Conservation (phyloP, 2,113 vertebrate species). For the Pardalotus punctatus region DNA sequence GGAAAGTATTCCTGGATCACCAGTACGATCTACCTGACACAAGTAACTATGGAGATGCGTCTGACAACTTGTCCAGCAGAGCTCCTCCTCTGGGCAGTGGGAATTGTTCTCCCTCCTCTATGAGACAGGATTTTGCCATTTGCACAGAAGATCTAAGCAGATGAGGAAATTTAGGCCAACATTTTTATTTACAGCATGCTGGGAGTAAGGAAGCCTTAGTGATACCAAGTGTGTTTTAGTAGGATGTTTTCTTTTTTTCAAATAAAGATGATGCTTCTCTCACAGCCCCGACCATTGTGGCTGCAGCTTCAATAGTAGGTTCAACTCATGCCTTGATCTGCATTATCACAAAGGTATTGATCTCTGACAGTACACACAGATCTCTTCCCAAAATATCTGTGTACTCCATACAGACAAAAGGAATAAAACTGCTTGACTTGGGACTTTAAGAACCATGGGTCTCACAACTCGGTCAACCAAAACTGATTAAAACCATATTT, state of each 20-base stretch:
- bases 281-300: fast-evolving
- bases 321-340: neutral
- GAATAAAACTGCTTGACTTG: neutral
- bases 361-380: neutral
- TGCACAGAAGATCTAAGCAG: neutral
- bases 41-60: neutral
- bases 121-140: neutral
- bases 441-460: neutral
- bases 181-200: neutral
- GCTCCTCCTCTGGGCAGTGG: neutral
- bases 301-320: neutral
- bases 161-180: neutral
- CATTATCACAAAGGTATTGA: neutral
- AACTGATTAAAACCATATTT: neutral
- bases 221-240: neutral
- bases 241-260: neutral
- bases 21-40: fast-evolving
- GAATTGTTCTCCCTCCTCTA: neutral
- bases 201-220: neutral
- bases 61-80: neutral
- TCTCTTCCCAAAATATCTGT: neutral
- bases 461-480: neutral
- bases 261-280: neutral
- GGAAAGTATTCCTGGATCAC: neutral
- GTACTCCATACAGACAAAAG: neutral